Conservation (phyloP, 2,888 invertebrate species). For the Ectobius pallidus region DNA sequence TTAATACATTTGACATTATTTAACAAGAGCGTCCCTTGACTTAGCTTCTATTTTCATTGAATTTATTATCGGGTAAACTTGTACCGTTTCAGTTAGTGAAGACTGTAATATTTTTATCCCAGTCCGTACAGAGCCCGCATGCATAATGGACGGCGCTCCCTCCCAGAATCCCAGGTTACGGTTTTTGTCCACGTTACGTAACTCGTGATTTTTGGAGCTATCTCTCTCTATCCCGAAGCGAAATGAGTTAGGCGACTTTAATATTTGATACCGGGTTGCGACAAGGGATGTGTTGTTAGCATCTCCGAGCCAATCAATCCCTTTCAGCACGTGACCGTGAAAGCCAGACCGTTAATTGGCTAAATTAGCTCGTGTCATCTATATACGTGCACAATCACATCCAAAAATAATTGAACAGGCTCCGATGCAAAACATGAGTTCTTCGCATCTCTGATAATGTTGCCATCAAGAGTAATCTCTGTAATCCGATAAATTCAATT, state of each 20-base stretch:
- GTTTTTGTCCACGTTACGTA: constrained; percentile 5
- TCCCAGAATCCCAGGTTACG: too few relatives aligned
- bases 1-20: too few relatives aligned
- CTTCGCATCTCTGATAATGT: neutral
- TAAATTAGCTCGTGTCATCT: constrained; percentile 35
- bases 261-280: constrained; percentile 36
- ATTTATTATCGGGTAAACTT: too few relatives aligned
- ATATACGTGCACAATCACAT: constrained; percentile 23
- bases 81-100: too few relatives aligned
- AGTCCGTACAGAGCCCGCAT: neutral
- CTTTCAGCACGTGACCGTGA: constrained; percentile 38
- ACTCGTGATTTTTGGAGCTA: constrained; percentile 12
- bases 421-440: neutral
- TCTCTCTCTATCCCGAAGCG: constrained; percentile 30
- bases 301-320: constrained; percentile 17
- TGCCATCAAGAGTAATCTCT: neutral
- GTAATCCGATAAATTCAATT: neutral
- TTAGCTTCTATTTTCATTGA: too few relatives aligned
- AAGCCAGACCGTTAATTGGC: constrained; percentile 39
- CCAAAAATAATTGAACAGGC: constrained; percentile 21
- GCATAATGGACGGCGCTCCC: constrained; percentile 2
- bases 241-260: constrained; percentile 41
- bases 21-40: too few relatives aligned
- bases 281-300: constrained; percentile 9
- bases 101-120: too few relatives aligned